These are phyloP conservation scores for Papilio machaon DNA, from an alignment of 1,140 invertebrate species.

Conservation along the genomic window DNA sequence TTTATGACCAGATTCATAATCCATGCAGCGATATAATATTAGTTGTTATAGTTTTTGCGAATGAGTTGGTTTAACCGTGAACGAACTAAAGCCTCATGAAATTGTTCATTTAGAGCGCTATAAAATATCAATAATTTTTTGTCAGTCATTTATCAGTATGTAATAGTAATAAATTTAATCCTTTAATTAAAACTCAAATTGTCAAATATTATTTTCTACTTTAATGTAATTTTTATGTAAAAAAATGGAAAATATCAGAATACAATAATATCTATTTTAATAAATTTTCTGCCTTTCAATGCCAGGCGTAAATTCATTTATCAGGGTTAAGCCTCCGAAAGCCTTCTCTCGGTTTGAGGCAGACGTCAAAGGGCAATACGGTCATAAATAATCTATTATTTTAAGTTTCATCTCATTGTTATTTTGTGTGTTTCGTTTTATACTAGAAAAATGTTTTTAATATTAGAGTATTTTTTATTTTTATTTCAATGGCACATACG, in stretches of 20 bases:
- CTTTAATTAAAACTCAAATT: too few species aligned
- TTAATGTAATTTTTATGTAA: too few species aligned
- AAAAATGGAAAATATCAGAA: too few species aligned
- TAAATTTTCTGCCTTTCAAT: conserved; percentile 1
- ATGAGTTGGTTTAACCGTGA: background rate
- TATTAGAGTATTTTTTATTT: background rate
- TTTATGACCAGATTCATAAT: conserved; percentile 6
- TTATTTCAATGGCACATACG: too few species aligned
- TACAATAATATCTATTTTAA: conserved; percentile 3
- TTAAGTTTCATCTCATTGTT: background rate
- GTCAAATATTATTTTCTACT: too few species aligned
- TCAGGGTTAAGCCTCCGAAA: conserved; percentile 16
- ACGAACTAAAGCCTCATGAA: background rate
- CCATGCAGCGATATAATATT: background rate
- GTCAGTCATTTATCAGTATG: too few species aligned
- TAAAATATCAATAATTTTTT: too few species aligned
- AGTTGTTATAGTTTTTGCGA: background rate
- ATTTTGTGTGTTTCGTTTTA: background rate
- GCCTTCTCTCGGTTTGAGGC: background rate
- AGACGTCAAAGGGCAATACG: conserved; percentile 18
- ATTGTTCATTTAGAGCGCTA: background rate
- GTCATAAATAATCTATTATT: conserved; percentile 8
- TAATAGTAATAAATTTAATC: too few species aligned
- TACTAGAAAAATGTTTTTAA: background rate
- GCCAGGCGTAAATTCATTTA: conserved; percentile 20